Evolutionary conservation across 2,888 invertebrate species (phyloP).

Genomic region (Pandemis cinnamomeana): DNA sequence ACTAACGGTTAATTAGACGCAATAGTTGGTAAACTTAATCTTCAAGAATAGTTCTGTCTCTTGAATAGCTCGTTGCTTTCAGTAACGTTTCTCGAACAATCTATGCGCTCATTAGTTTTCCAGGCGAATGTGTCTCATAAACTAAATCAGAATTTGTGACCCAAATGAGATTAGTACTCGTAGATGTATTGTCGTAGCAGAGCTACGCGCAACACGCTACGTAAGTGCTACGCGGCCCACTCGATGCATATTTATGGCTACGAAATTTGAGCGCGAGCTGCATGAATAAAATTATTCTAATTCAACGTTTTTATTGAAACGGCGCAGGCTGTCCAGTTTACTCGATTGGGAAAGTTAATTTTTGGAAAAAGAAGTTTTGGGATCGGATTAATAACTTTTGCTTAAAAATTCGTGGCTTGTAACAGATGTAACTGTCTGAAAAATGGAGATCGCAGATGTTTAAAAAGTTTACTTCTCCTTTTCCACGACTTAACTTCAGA

Average conservation of each 20-base stretch:
- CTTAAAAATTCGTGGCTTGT: background rate
- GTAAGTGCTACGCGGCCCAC: slow-evolving; percentile 22
- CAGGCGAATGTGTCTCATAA: background rate
- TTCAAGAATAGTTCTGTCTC: no score
- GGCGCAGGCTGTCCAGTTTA: slow-evolving; percentile 11
- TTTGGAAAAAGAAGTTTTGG: slow-evolving; percentile 9
- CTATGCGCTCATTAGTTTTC: no score
- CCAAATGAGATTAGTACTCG: slow-evolving; percentile 1
- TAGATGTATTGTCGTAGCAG: slow-evolving; percentile 9
- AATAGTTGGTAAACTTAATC: no score
- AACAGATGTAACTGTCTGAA: slow-evolving; percentile 5
- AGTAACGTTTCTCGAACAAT: no score
- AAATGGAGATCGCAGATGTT: slow-evolving; percentile 14
- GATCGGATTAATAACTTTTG: slow-evolving; percentile 15
- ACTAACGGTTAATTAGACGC: no score
- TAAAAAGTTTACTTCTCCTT: background rate
- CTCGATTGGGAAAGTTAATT: slow-evolving; percentile 18
- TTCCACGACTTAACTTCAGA: background rate
- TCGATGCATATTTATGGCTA: slow-evolving; percentile 29
- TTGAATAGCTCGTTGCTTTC: no score
- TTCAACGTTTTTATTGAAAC: slow-evolving; percentile 21
- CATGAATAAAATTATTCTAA: slow-evolving; percentile 32
- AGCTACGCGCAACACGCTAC: background rate
- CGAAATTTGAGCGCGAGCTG: slow-evolving; percentile 9
- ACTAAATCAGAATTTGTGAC: slow-evolving; percentile 1